These are phyloP conservation scores for Lemur catta DNA, from an alignment of 2,797 vertebrate genomes.

Conservation along the genomic window DNA sequence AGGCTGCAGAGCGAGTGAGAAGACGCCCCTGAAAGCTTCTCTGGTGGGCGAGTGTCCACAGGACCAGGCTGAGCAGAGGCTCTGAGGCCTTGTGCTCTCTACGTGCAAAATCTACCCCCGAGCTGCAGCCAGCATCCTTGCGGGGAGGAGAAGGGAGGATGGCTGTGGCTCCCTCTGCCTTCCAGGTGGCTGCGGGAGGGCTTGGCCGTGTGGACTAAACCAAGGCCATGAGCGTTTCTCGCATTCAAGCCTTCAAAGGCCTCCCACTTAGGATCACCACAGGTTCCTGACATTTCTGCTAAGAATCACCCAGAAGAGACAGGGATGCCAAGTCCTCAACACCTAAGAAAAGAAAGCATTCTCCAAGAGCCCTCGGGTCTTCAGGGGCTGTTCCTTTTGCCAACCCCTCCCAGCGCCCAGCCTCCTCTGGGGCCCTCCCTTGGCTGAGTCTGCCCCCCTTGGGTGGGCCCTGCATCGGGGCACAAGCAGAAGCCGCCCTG, in stretches of 20 bases:
- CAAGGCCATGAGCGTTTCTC: not conserved
- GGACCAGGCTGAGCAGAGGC: not conserved
- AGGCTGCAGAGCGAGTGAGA: not conserved
- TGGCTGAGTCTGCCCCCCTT: not conserved
- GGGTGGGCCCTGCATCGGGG: not conserved
- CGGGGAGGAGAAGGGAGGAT: too few species aligned
- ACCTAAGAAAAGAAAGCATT: not conserved
- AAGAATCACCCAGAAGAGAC: not conserved
- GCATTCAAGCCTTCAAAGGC: not conserved
- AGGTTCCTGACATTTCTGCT: not conserved
- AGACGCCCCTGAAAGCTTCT: not conserved
- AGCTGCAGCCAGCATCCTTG: not conserved
- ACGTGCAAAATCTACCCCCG: rapidly evolving
- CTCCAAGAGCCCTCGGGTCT: not conserved
- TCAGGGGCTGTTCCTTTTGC: not conserved
- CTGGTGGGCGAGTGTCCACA: not conserved
- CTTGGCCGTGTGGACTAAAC: not conserved
- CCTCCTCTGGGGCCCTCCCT: not conserved
- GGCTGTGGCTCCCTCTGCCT: not conserved
- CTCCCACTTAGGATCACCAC: not conserved
- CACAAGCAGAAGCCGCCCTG: not conserved
- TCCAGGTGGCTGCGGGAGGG: not conserved
- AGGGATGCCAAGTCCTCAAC: not conserved
- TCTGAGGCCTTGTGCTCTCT: not conserved
- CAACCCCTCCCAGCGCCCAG: not conserved